Evolutionary conservation across 2,888 invertebrate genomes (phyloP).

Genomic region (Andrena fulva): DNA sequence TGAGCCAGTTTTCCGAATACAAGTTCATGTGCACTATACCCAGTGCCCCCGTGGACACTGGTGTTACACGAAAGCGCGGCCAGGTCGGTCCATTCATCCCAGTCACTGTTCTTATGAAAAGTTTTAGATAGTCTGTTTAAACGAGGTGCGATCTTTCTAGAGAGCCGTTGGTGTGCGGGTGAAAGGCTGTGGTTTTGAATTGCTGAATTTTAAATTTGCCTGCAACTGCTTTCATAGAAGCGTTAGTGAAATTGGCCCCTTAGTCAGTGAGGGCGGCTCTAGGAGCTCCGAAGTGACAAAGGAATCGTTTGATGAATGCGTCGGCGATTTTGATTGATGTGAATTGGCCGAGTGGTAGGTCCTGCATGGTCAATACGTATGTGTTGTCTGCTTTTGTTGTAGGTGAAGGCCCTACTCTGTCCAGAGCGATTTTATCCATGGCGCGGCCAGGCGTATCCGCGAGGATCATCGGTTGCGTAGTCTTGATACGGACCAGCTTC

Average conservation of each 20-base stretch:
- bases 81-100: not conserved
- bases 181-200: not conserved
- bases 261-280: not conserved
- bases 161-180: not conserved
- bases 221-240: not conserved
- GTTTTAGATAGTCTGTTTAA: not conserved
- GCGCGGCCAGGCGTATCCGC: no score
- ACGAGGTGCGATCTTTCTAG: not conserved
- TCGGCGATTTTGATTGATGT: no score
- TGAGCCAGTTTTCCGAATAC: not conserved
- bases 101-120: not conserved
- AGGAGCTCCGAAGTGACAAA: not conserved
- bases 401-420: no score
- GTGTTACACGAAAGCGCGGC: not conserved
- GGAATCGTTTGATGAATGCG: no score
- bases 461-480: conserved; percentile 9
- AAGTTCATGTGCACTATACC: not conserved
- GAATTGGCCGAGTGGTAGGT: no score
- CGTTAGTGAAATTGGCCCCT: not conserved
- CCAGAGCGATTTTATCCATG: no score
- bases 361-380: no score
- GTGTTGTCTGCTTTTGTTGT: no score
- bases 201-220: not conserved
- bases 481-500: no score
- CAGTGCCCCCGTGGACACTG: not conserved